Conservation (phyloP, 2,113 vertebrate species). For the Barbus barbus region DNA sequence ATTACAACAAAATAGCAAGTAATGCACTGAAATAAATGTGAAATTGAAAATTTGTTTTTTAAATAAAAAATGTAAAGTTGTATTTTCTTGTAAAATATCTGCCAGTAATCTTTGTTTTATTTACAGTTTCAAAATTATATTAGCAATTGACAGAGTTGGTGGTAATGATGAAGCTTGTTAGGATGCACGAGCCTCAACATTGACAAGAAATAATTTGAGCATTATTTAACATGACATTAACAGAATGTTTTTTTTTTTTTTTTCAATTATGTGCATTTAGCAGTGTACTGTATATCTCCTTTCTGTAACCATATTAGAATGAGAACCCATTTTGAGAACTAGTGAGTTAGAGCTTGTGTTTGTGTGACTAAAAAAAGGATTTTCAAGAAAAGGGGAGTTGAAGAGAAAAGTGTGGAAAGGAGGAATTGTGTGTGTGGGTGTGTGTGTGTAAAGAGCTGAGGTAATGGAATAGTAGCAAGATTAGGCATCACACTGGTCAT, state of each 20-base stretch:
- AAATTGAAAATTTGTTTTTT: too few relatives aligned
- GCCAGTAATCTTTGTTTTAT: too few relatives aligned
- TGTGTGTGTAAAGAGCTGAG: background rate
- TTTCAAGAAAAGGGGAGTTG: background rate
- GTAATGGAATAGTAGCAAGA: background rate
- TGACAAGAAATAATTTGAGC: too few relatives aligned
- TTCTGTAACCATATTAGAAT: background rate
- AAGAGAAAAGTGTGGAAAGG: background rate
- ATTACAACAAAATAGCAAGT: too few relatives aligned
- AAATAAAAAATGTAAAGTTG: too few relatives aligned
- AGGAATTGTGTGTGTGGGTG: background rate
- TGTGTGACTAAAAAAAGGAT: background rate
- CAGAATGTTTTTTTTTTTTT: too few relatives aligned
- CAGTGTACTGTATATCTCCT: background rate
- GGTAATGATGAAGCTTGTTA: too few relatives aligned
- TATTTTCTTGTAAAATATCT: too few relatives aligned
- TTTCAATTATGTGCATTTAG: background rate
- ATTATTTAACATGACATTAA: too few relatives aligned
- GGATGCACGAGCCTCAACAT: too few relatives aligned
- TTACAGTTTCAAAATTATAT: background rate
- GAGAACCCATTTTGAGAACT: background rate
- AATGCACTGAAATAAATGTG: too few relatives aligned
- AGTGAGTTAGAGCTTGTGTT: background rate
- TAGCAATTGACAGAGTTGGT: background rate
- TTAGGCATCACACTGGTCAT: conserved; percentile 8